Evolutionary conservation across 2,797 vertebrate species (phyloP).

Genomic region (Dendrocincla fuliginosa): DNA sequence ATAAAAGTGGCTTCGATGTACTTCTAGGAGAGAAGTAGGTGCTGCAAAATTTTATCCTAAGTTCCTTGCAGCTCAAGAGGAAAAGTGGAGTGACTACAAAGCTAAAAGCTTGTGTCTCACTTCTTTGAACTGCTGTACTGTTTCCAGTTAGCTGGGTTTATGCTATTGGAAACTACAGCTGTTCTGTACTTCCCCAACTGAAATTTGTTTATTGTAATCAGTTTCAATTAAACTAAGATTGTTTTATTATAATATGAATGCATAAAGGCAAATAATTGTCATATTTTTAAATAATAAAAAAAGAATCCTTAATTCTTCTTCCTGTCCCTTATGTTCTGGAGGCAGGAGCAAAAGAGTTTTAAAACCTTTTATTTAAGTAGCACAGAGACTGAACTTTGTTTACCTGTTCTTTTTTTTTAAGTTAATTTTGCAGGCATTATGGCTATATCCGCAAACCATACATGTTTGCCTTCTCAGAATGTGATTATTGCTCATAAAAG

Average conservation of each 20-base stretch:
- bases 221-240: background rate
- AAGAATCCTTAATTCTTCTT: conserved; percentile 27
- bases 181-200: background rate
- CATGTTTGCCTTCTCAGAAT: conserved; percentile 65
- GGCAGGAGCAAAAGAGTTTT: conserved; percentile 37
- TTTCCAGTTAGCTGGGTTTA: background rate
- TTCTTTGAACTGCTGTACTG: background rate
- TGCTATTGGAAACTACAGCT: background rate
- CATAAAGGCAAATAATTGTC: background rate
- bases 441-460: conserved; percentile 38
- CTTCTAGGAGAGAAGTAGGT: background rate
- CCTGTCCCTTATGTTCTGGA: conserved; percentile 14
- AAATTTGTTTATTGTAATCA: background rate
- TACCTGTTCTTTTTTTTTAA: conserved; percentile 3
- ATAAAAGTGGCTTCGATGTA: background rate
- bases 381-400: conserved; percentile 37
- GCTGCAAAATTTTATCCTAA: background rate
- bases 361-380: conserved; percentile 59
- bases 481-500: conserved; percentile 78
- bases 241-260: background rate
- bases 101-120: background rate
- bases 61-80: background rate
- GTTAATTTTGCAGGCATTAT: conserved; percentile 61
- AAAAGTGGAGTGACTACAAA: background rate
- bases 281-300: background rate